Percentiles rank a stretch among this genome's conserved stretches.
phyloP scores from a whole-genome alignment of 2,888 invertebrate species.

The Noctuana brunneofusca region DNA sequence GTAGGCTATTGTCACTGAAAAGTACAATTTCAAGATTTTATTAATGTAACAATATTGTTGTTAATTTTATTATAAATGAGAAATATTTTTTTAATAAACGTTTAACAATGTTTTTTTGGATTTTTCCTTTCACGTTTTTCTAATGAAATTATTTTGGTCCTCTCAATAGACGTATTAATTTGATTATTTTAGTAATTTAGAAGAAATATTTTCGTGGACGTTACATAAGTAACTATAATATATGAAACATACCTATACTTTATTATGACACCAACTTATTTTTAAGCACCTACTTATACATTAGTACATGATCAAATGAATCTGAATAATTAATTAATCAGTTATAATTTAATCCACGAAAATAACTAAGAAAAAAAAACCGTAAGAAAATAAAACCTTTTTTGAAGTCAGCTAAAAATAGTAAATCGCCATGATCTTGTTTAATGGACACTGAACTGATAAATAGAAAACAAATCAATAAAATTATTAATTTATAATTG shows the following conservation, averaged over 20 bases:
- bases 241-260: too few relatives aligned
- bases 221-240: too few relatives aligned
- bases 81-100: slow-evolving; percentile 49
- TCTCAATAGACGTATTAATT: too few relatives aligned
- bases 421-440: background rate
- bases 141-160: too few relatives aligned
- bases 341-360: background rate
- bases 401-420: too few relatives aligned
- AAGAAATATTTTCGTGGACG: too few relatives aligned
- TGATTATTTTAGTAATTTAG: too few relatives aligned
- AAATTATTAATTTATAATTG: background rate
- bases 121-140: background rate
- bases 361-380: too few relatives aligned
- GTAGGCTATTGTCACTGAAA: slow-evolving; percentile 35
- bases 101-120: slow-evolving; percentile 34
- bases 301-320: too few relatives aligned
- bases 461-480: background rate
- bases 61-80: slow-evolving; percentile 39
- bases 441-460: background rate
- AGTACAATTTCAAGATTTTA: slow-evolving; percentile 43
- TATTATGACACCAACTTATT: too few relatives aligned
- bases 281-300: too few relatives aligned
- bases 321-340: background rate
- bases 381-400: too few relatives aligned
- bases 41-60: slow-evolving; percentile 42